Evolutionary conservation across 2,113 vertebrate species (phyloP), one percentile per base, ranked within the genome.

Genomic region (Podilymbus podiceps): DNA sequence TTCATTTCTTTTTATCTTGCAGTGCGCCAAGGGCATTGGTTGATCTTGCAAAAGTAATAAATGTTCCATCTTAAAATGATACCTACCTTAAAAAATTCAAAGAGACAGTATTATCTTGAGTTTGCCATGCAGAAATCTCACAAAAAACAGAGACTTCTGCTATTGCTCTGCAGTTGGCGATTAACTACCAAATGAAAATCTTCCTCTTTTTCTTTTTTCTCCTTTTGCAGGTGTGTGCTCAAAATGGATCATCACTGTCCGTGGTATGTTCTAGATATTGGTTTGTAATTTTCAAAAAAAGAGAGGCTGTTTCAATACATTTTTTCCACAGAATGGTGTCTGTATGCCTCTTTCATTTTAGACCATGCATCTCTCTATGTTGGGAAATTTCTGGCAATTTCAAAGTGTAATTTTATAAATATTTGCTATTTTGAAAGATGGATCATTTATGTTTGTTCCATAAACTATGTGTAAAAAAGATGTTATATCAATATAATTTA

Each of bases 181-280:
- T 75, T 76, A 68, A 89, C 11, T 75, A 42, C 72, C 35, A 82
- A 63, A 72, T 79, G 74, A 73, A 56, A 88, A 16, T 23, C 24
- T 24, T 81, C 50, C 15, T 1, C 9, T 83, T 94, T 59, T 82
- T 80, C 68, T 78, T 74, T 80, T 90, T 58, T 80, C n/a, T 73
- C 53, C 62, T 92, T 94, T 82, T 97, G 49, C 96, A 99, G 99
- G 82, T 99, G 99, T 66, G 99, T 99, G 85, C 97, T 99, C 94
- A 99, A 99, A 98, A 99, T 99, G 99, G 99, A 99, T 98, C 99
- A 99, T 97, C 99, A 99, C 89, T 99, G 99, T 81, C 99, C 99
- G 4, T 99, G 99, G 99, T 99, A 98, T 89, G 98, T 98, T 31
- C 81, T n/a, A 38, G 75, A 81, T 47, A 56, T 6, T 89, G 42